phyloP scores from a whole-genome alignment of 2,888 invertebrate genomes.

The Hedychridium roseum region DNA sequence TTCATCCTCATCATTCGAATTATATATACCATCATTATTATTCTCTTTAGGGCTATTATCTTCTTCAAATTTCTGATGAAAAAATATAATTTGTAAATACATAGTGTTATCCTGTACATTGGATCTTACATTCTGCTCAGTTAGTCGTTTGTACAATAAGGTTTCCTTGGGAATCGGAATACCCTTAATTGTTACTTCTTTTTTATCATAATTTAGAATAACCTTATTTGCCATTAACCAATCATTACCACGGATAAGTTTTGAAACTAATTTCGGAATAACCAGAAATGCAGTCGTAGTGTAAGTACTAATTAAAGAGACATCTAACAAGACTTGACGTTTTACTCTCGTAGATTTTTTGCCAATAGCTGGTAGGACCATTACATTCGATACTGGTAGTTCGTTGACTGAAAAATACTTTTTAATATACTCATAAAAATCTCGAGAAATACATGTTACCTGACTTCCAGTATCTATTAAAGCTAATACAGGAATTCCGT shows the following conservation, averaged over 20 bases:
- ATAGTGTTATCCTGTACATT: too few species aligned
- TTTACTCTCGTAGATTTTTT: slow-evolving; percentile 14
- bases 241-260: slow-evolving; percentile 20
- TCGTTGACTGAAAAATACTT: background rate
- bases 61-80: background rate
- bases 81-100: too few species aligned
- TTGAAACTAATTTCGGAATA: slow-evolving; percentile 10
- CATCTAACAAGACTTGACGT: slow-evolving; percentile 8
- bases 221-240: slow-evolving; percentile 10
- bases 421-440: slow-evolving; percentile 7
- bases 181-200: background rate
- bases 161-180: background rate
- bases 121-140: too few species aligned
- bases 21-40: too few species aligned
- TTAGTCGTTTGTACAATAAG: too few species aligned
- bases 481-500: background rate
- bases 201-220: slow-evolving; percentile 6
- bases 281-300: slow-evolving; percentile 10
- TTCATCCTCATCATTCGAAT: too few species aligned
- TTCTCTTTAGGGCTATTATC: background rate
- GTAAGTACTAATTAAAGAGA: background rate
- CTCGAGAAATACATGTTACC: slow-evolving; percentile 12
- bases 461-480: too few species aligned
- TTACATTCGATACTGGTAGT: slow-evolving; percentile 13
- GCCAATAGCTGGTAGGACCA: slow-evolving; percentile 11